A percentile compares a stretch with the other conserved stretches of the same genome.
These are phyloP conservation scores for Saccopteryx leptura DNA, from an alignment of 2,113 vertebrate species.

Conservation along the genomic window DNA sequence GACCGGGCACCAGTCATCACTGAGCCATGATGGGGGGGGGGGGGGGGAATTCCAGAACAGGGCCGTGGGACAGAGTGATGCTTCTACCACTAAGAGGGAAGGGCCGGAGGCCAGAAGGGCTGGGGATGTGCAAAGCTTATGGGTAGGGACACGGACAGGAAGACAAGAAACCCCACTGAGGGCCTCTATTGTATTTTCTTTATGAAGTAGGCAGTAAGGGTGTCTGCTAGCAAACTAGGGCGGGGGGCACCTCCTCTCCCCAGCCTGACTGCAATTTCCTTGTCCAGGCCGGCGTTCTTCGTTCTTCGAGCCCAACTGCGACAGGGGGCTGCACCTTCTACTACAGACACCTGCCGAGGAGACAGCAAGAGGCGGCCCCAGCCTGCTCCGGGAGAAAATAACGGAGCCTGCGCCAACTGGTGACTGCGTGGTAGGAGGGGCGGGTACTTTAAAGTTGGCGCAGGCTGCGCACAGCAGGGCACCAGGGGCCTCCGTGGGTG, in stretches of 20 bases:
- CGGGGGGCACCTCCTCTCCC: neutral
- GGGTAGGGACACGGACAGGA: neutral
- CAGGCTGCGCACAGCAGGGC: neutral
- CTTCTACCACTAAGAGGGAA: neutral
- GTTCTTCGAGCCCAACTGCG: neutral
- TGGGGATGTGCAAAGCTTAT: neutral
- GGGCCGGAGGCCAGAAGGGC: neutral
- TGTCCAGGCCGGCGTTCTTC: neutral
- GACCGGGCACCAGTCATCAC: neutral
- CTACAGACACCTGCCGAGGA: neutral
- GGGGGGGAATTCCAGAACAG: neutral
- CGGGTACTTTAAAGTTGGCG: neutral
- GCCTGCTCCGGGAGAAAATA: neutral
- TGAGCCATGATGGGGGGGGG: no score
- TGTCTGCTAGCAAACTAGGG: neutral
- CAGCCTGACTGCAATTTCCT: neutral
- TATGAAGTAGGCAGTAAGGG: neutral
- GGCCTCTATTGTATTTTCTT: neutral
- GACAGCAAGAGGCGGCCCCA: neutral
- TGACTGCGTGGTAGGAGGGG: no score
- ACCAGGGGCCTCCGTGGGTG: neutral
- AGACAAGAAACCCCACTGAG: neutral
- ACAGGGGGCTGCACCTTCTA: neutral
- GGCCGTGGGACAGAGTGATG: neutral
- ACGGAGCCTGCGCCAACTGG: neutral